phyloP scores from a whole-genome alignment of 2,888 invertebrate genomes.

The Dorcus hopei region DNA sequence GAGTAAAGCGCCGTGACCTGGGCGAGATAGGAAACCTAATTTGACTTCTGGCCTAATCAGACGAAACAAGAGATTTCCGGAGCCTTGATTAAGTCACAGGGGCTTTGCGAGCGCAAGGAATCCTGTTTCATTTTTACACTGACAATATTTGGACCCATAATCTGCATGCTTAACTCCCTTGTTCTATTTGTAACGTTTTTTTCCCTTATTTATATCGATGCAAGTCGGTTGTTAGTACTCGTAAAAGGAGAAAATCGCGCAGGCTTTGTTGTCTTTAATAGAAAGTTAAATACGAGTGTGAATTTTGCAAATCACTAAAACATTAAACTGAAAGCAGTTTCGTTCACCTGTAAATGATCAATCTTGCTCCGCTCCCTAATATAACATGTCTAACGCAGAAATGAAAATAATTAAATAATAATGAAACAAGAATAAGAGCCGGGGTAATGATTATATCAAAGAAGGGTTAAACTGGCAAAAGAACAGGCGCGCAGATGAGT shows the following conservation, averaged over 20 bases:
- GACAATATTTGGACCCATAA: too few relatives aligned
- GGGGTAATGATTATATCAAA: conserved; percentile 52
- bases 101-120: conserved; percentile 14
- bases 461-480: conserved; percentile 47
- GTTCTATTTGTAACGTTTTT: too few relatives aligned
- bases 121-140: too few relatives aligned
- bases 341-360: conserved; percentile 17
- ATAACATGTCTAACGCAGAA: conserved; percentile 50
- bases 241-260: too few relatives aligned
- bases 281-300: not conserved
- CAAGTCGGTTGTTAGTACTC: too few relatives aligned
- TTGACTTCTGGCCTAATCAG: conserved; percentile 27
- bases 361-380: conserved; percentile 17
- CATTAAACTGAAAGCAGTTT: conserved; percentile 3
- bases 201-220: too few relatives aligned
- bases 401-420: conserved; percentile 55
- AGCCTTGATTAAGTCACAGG: conserved; percentile 30
- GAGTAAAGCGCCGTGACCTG: conserved; percentile 18
- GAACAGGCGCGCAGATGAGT: conserved; percentile 29
- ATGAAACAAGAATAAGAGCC: conserved; percentile 50
- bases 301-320: conserved; percentile 16
- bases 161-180: too few relatives aligned
- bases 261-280: not conserved
- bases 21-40: conserved; percentile 21
- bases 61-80: conserved; percentile 26